Base-by-base conservation (phyloP, 2,113 vertebrate genomes). In the human region DNA sequence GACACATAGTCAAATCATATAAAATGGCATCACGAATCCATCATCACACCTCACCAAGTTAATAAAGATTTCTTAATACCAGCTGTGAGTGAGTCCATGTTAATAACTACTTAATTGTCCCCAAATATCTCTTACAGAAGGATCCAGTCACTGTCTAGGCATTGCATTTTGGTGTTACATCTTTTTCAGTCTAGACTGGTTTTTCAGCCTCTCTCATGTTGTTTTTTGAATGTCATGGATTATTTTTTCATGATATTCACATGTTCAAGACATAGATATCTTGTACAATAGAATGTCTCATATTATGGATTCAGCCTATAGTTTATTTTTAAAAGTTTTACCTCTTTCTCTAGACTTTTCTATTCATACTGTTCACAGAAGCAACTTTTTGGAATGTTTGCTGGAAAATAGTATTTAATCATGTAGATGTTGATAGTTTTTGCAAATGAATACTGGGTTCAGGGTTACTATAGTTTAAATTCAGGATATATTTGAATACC, bases 391-490 rank as follows among this genome's bases (percentile, higher is more conserved):
- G 27, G 14, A 86, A 76, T 80, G 20, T 6, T 84, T 80, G 6
- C 43, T 55, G 17, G 8, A 61, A 96, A 92, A 90, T 13, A 52
- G 17, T 17, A 40, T 86, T 88, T 48, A 70, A 75, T 84, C 20
- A 84, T 89, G 35, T 57, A 30, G 48, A 40, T 57, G 55, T 10
- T 64, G 8, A 25, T 57, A 73, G 11, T 16, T 57, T 94, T 85
- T 66, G 27, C 40, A 92, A 79, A n/a, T n/a, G 72, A 90, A 50
- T 38, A 27, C n/a, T 80, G 12, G 3, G 30, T 20, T 27, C 75
- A 50, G 3, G 14, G 38, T 59, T 79, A 68, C 90, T 72, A 40
- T 43, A 48, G 14, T 50, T 92, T 84, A 84, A 83, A 91, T 83
- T 88, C 6, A 84, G 64, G 23, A 83, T 27, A 43, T 30, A 55